Evolutionary conservation across 2,797 vertebrate species (phyloP).

Genomic region (Lycodopsis pacificus): DNA sequence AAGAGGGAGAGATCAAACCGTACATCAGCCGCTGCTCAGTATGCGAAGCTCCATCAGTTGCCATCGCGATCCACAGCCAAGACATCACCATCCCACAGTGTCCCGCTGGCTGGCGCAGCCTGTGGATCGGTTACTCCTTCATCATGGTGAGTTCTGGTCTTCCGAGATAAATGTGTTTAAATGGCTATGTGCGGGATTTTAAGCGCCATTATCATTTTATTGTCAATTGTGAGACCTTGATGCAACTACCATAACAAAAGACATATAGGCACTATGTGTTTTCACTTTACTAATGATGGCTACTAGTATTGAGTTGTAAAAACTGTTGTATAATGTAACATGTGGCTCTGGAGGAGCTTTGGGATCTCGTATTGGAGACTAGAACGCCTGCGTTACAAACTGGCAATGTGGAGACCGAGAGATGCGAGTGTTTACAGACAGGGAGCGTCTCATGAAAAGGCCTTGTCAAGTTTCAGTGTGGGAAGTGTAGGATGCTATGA

Average conservation of each 20-base stretch:
- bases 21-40: conserved; percentile 98
- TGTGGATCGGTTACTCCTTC: conserved; percentile 99
- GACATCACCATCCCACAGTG: conserved; percentile 95
- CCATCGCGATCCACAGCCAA: conserved; percentile 97
- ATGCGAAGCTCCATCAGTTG: conserved; percentile 95
- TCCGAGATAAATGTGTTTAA: background rate
- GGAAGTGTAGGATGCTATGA: background rate
- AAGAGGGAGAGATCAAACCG: conserved; percentile 90
- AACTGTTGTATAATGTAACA: background rate
- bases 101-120: conserved; percentile 93
- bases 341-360: background rate
- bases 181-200: background rate
- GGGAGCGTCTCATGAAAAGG: background rate
- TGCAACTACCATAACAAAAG: background rate
- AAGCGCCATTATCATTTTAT: background rate
- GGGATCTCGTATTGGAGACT: background rate
- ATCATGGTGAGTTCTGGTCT: conserved; percentile 89
- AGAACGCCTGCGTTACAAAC: background rate
- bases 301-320: background rate
- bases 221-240: background rate
- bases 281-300: background rate
- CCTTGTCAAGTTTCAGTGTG: background rate
- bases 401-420: background rate
- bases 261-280: background rate
- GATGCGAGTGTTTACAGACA: background rate